Evolutionary conservation across 2,113 vertebrate genomes (phyloP).

Genomic region (Telmatochromis sp.): DNA sequence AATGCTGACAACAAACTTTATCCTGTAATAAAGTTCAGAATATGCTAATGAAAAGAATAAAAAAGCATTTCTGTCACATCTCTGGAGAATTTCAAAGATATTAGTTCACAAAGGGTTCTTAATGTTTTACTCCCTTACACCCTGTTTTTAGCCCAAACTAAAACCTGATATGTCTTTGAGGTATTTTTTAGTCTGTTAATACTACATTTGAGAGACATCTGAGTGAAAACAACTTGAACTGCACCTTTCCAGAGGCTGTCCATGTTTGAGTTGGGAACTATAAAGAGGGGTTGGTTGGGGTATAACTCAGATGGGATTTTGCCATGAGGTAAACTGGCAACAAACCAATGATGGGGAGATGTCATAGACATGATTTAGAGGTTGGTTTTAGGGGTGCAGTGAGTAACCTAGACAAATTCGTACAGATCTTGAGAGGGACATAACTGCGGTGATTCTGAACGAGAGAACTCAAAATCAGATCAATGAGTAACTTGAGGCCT

Average conservation of each 20-base stretch:
- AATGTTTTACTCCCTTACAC: constrained; percentile 46
- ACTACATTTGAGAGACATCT: constrained; percentile 50
- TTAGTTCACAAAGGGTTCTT: constrained; percentile 36
- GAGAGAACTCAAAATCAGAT: constrained; percentile 55
- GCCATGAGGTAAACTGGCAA: constrained; percentile 65
- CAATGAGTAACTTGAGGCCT: constrained; percentile 65
- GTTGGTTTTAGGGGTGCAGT: constrained; percentile 57
- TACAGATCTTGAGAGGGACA: constrained; percentile 63
- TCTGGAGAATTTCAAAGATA: constrained; percentile 23
- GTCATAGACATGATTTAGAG: constrained; percentile 65
- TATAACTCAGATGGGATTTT: constrained; percentile 56
- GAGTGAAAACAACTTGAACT: constrained; percentile 62
- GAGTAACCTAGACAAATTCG: constrained; percentile 53
- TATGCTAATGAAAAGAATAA: constrained; percentile 14
- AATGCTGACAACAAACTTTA: constrained; percentile 6
- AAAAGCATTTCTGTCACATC: background rate
- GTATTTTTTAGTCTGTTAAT: constrained; percentile 56
- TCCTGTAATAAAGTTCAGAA: background rate
- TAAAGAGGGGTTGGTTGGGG: constrained; percentile 43
- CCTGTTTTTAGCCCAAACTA: constrained; percentile 59
- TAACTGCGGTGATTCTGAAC: constrained; percentile 47
- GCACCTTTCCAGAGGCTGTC: constrained; percentile 58
- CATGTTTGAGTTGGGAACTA: constrained; percentile 60
- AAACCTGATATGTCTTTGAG: constrained; percentile 60
- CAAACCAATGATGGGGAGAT: constrained; percentile 59